Evolutionary conservation across 2,113 vertebrate genomes (phyloP).

Genomic region (Toxostoma redivivum): DNA sequence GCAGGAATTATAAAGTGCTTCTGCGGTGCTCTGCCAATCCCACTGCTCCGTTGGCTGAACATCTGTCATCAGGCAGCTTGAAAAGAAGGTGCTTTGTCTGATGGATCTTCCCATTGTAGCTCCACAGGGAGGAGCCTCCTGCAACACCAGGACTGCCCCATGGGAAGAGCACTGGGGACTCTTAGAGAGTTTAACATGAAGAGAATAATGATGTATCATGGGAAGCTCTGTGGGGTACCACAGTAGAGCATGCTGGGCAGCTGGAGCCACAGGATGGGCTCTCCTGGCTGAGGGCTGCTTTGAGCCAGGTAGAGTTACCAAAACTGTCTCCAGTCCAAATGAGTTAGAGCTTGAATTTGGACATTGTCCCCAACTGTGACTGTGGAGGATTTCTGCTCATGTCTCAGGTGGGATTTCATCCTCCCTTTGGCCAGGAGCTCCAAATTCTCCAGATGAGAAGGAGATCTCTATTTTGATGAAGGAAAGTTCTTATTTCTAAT

Average conservation of each 20-base stretch:
- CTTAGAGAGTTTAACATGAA: background rate
- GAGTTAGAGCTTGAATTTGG: background rate
- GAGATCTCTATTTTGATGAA: background rate
- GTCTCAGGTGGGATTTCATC: background rate
- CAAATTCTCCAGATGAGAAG: background rate
- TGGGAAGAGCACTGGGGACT: background rate
- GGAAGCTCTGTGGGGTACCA: background rate
- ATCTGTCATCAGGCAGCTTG: constrained; percentile 57
- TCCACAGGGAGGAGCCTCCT: constrained; percentile 11
- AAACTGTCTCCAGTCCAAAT: background rate
- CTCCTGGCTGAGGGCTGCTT: background rate
- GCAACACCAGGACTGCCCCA: background rate
- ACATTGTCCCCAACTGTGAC: accelerated
- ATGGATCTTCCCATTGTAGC: constrained; percentile 32
- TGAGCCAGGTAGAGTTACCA: background rate
- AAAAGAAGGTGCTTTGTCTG: constrained; percentile 54
- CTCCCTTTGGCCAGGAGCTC: background rate
- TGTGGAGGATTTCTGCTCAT: background rate
- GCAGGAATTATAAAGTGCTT: constrained; percentile 60
- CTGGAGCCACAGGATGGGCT: background rate
- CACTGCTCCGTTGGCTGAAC: background rate
- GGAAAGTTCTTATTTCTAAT: background rate
- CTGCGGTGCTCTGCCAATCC: constrained; percentile 47
- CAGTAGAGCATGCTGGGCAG: background rate
- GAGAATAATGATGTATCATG: background rate